Conservation (phyloP, 2,888 invertebrate species). For the Arrhopalites spinosus region DNA sequence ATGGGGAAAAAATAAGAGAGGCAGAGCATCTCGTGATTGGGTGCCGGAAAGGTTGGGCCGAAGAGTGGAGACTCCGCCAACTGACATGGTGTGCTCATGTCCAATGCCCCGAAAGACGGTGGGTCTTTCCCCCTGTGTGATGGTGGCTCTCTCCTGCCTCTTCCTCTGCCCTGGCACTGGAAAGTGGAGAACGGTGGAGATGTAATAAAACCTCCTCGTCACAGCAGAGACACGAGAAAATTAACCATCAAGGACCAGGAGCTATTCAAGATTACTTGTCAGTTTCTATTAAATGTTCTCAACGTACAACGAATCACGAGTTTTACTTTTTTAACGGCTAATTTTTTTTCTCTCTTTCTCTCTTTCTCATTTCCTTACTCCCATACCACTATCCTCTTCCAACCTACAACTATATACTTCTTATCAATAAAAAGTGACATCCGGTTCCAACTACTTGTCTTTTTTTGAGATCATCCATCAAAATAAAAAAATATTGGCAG, state of each 20-base stretch:
- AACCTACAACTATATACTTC: too few species aligned
- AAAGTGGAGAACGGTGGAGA: not conserved
- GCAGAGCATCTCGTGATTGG: not conserved
- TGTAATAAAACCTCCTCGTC: slow-evolving; percentile 20
- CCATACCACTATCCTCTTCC: too few species aligned
- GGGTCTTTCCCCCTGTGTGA: not conserved
- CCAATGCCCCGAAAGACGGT: not conserved
- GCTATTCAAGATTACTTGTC: slow-evolving; percentile 39
- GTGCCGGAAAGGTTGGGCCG: not conserved
- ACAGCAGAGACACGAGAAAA: slow-evolving; percentile 34
- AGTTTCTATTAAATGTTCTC: slow-evolving; percentile 35
- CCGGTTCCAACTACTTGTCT: too few species aligned
- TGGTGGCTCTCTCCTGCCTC: slow-evolving; percentile 1
- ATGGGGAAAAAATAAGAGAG: not conserved
- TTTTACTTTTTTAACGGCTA: slow-evolving; percentile 15
- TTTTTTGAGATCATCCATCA: too few species aligned
- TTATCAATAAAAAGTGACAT: too few species aligned
- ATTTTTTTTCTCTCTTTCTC: not conserved
- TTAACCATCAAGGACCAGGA: slow-evolving; percentile 43
- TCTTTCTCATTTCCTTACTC: not conserved
- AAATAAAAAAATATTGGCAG: too few species aligned
- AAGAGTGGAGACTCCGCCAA: not conserved
- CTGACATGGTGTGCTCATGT: not conserved
- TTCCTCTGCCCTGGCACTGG: not conserved
- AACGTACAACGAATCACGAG: slow-evolving; percentile 18